phyloP scores from a whole-genome alignment of 2,113 vertebrate genomes.

The Neotragus pygmaeus region DNA sequence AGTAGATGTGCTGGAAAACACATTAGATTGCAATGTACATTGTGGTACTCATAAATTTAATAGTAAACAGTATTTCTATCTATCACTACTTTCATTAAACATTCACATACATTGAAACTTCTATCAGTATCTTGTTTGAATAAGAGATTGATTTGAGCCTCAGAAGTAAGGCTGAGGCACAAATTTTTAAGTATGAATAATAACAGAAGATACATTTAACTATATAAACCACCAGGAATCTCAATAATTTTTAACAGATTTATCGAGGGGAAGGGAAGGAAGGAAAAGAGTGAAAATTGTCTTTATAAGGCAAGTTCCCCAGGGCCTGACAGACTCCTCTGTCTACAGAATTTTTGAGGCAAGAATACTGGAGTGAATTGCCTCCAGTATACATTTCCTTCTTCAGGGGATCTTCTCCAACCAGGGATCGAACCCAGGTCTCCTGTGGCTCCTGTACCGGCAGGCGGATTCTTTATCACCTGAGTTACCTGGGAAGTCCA shows the following conservation, averaged over 20 bases:
- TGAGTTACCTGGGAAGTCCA: neutral
- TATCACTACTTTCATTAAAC: neutral
- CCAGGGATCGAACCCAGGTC: neutral
- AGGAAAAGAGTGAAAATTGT: neutral
- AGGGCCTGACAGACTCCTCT: neutral
- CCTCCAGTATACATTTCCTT: neutral
- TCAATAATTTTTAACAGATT: neutral
- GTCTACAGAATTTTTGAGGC: neutral
- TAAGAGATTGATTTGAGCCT: neutral
- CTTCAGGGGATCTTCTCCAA: neutral
- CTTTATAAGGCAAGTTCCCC: neutral
- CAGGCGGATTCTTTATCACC: neutral
- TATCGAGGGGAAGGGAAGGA: neutral
- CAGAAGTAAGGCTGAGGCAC: neutral
- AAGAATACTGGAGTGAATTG: neutral
- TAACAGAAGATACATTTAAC: neutral
- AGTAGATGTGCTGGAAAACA: neutral
- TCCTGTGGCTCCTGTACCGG: neutral
- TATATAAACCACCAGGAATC: neutral
- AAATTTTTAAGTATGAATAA: neutral
- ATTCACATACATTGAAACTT: conserved; percentile 60
- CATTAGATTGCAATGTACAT: neutral
- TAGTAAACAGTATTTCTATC: neutral
- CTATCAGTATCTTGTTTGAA: neutral
- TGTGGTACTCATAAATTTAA: neutral